These are phyloP conservation scores for Cryptocephalus moraei DNA, from an alignment of 2,888 invertebrate species.

Conservation along the genomic window DNA sequence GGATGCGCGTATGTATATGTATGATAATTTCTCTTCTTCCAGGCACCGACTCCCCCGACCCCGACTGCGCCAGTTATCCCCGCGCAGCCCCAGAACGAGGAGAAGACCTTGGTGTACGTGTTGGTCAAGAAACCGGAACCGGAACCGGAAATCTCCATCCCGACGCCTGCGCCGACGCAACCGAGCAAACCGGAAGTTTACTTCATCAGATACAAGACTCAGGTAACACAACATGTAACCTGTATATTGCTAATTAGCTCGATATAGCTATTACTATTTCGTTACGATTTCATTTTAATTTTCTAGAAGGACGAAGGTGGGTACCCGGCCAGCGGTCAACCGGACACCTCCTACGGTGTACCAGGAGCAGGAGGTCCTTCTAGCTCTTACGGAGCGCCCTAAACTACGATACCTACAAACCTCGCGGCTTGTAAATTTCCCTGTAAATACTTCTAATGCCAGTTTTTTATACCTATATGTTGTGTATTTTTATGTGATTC, in stretches of 20 bases:
- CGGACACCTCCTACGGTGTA: constrained; percentile 42
- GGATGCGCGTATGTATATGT: no score
- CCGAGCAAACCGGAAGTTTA: constrained; percentile 85
- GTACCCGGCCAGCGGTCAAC: constrained; percentile 35
- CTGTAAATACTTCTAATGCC: constrained; percentile 16
- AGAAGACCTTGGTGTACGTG: constrained; percentile 82
- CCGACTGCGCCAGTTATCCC: constrained; percentile 76
- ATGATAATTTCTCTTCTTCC: constrained; percentile 40
- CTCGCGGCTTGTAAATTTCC: constrained; percentile 4
- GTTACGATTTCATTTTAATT: background rate
- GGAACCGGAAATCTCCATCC: constrained; percentile 67
- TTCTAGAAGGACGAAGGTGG: constrained; percentile 35
- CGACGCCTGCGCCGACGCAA: constrained; percentile 72
- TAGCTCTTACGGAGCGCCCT: constrained; percentile 52
- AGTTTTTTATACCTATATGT: constrained; percentile 10
- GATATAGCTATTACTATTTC: background rate
- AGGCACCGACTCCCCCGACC: constrained; percentile 76
- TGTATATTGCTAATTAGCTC: background rate
- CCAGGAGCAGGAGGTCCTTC: constrained; percentile 38
- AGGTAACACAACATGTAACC: constrained; percentile 41
- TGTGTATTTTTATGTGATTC: constrained; percentile 10
- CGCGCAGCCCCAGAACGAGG: constrained; percentile 73
- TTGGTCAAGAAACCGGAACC: constrained; percentile 83
- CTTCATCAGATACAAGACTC: constrained; percentile 82
- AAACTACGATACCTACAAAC: constrained; percentile 5